A percentile compares a stretch with the other conserved stretches of the same genome.
Evolutionary conservation across 2,797 vertebrate genomes (phyloP).

Genomic region (Sciurus vulgaris): DNA sequence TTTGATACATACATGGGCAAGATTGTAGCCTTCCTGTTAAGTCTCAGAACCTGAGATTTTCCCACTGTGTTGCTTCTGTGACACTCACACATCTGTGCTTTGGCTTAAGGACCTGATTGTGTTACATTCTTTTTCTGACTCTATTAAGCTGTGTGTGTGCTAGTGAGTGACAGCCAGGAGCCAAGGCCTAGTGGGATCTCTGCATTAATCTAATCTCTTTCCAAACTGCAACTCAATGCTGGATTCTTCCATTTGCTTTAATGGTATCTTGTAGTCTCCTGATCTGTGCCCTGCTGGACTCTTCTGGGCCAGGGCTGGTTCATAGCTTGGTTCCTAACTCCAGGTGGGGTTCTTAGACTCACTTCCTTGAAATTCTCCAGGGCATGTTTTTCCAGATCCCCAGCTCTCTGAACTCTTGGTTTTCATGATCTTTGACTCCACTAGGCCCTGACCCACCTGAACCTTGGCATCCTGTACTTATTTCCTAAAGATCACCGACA

Average conservation of each 20-base stretch:
- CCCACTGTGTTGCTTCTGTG: not conserved
- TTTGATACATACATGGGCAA: not conserved
- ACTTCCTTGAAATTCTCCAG: constrained; percentile 73
- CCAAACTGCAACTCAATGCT: not conserved
- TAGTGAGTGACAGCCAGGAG: not conserved
- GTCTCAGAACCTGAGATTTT: not conserved
- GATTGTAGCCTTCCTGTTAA: not conserved
- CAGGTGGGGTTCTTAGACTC: not conserved
- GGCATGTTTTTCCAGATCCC: constrained; percentile 27
- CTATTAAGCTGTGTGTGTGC: not conserved
- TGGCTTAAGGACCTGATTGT: not conserved
- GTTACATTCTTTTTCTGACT: not conserved
- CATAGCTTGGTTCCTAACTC: not conserved
- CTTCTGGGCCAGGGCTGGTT: not conserved
- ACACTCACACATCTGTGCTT: not conserved
- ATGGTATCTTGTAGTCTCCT: not conserved
- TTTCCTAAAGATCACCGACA: constrained; percentile 50
- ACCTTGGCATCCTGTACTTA: constrained; percentile 55
- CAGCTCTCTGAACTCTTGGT: constrained; percentile 58
- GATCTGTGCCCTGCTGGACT: not conserved
- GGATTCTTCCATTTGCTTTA: not conserved
- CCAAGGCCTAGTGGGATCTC: not conserved
- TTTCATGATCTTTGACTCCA: constrained; percentile 63
- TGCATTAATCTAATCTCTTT: constrained; percentile 8
- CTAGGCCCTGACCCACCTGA: constrained; percentile 70